Conservation (phyloP, 2,113 vertebrate genomes). For the Pampusana beccarii region DNA sequence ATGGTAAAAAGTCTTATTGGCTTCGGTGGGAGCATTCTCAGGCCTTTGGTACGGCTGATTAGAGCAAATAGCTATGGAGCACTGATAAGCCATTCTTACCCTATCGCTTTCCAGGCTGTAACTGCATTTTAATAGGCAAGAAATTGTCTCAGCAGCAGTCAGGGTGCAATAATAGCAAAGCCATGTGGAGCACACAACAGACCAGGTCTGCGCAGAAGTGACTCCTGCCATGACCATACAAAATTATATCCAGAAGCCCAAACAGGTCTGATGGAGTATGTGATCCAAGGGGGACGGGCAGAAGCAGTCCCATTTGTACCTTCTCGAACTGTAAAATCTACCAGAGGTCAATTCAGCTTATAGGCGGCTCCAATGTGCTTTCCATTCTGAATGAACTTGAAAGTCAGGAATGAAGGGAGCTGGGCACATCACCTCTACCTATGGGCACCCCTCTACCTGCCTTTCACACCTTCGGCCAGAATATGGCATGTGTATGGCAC, state of each 20-base stretch:
- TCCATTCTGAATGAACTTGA: neutral
- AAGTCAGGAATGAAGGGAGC: neutral
- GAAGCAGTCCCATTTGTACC: neutral
- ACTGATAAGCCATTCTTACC: constrained; percentile 56
- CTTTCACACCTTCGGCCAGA: neutral
- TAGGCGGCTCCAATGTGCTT: neutral
- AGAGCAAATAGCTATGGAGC: constrained; percentile 57
- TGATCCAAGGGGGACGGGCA: neutral
- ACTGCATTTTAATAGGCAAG: constrained; percentile 71
- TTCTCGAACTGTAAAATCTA: neutral
- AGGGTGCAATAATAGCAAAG: constrained; percentile 61
- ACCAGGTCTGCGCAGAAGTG: neutral
- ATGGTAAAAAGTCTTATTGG: constrained; percentile 64
- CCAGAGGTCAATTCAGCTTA: neutral
- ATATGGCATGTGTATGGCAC: neutral
- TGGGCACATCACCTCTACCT: too few relatives aligned
- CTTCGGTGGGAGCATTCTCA: constrained; percentile 62
- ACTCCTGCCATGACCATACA: neutral
- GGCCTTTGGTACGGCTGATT: constrained; percentile 51
- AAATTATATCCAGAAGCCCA: neutral
- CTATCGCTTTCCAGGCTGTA: constrained; percentile 18
- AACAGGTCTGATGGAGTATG: neutral
- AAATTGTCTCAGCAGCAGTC: constrained; percentile 68
- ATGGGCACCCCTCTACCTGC: neutral
- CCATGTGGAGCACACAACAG: neutral